Evolutionary conservation across 1,140 invertebrate genomes (phyloP), one percentile per base, ranked within the genome.

Genomic region (Contarinia nasturtii): DNA sequence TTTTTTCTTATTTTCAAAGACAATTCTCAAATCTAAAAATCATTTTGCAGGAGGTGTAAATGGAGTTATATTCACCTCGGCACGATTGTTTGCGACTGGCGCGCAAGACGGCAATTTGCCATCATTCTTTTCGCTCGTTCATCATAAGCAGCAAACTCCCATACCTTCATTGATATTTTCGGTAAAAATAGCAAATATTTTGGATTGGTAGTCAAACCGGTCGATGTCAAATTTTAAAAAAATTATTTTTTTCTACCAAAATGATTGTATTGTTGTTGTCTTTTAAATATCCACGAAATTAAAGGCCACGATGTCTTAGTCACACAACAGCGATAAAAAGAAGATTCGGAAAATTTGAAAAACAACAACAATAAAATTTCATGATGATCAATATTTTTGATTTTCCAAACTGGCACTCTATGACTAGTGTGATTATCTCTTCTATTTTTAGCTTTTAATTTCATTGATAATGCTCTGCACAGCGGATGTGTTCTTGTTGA

Each of bases 21-120:
- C n/a, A n/a, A n/a, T n/a, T n/a, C n/a, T 27, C 27, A 5, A 27
- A 27, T 27, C 10, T 27, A 10, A 27, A 27, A 27, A 5, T 27
- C 27, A 10, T 27, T 27, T 27, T 27, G 27, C 27, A 27, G 27
- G 27, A 17, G 86, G 86, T 14, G 86, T 92, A 0, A 94, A 94
- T 61, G 89, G 90, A 14, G 86, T 91, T 34, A 68, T 94, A 37
- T 91, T 94, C 65, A 92, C 89, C 1, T 86, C 87, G 2, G 82
- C 85, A 1, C 71, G 79, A 54, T 70, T 80, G 5, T 82, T 84
- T 55, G 72, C 79, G 17, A 81, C 75, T 3, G 86, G 85, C 8
- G 79, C 83, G 1, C 78, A 86, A 53, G 79, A 88, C 58, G 82
- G 82, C 5, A 86, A 89, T 61, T 72, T 91, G 61, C 86, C 86